phyloP scores from a whole-genome alignment of 2,113 vertebrate species.

The Sceloporus undulatus region DNA sequence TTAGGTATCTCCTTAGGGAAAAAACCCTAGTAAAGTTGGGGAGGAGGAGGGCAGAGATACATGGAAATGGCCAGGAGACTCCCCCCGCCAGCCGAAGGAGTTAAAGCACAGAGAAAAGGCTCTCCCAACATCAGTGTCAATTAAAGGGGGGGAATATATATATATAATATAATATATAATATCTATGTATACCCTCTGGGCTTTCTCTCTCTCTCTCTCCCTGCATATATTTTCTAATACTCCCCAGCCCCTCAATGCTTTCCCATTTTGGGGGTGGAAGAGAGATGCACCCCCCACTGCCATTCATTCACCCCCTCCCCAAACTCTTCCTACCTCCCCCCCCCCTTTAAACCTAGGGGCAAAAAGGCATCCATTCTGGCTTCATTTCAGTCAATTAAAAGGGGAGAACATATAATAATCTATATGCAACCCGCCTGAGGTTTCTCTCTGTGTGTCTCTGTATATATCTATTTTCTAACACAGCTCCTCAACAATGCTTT shows the following conservation, averaged over 20 bases:
- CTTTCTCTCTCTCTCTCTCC: neutral
- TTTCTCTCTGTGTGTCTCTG: no score
- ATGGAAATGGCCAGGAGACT: slow-evolving; percentile 11
- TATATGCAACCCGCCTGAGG: no score
- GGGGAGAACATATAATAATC: no score
- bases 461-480: no score
- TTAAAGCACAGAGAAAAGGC: slow-evolving; percentile 23
- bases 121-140: slow-evolving; percentile 35
- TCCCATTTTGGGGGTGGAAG: neutral
- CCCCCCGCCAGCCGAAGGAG: slow-evolving; percentile 43
- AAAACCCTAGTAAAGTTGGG: neutral
- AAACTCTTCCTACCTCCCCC: neutral
- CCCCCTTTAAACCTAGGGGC: no score
- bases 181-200: neutral
- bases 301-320: neutral
- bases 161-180: neutral
- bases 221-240: neutral
- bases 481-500: no score
- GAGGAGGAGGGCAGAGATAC: slow-evolving; percentile 9
- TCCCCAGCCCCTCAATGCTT: slow-evolving; percentile 5
- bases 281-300: neutral
- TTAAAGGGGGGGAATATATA: slow-evolving; percentile 17
- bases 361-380: no score
- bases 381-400: no score
- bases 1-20: neutral